These are phyloP conservation scores for Vulpes ferrilata DNA, from an alignment of 2,113 vertebrate genomes.

Conservation along the genomic window DNA sequence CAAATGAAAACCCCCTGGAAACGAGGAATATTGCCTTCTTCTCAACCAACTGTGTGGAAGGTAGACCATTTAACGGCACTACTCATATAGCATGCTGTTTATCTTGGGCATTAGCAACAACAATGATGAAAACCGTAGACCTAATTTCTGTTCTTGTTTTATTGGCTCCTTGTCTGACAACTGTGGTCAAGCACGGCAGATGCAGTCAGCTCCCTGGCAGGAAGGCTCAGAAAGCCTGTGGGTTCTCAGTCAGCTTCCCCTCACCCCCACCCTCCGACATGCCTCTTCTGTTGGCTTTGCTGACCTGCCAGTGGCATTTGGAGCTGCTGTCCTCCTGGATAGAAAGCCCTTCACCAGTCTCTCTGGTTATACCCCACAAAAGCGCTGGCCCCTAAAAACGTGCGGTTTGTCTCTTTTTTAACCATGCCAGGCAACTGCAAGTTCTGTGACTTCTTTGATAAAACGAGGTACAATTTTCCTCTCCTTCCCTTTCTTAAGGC, in stretches of 20 bases:
- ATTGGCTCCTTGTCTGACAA: neutral
- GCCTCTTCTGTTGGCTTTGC: neutral
- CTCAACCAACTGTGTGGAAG: constrained; percentile 93
- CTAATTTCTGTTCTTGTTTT: neutral
- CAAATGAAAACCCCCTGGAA: constrained; percentile 91
- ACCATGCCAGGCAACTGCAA: accelerated
- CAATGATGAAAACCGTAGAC: accelerated
- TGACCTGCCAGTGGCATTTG: accelerated
- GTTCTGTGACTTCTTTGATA: neutral
- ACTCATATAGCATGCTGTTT: accelerated
- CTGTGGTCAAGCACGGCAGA: accelerated
- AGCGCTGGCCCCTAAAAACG: neutral
- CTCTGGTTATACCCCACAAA: neutral
- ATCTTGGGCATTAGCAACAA: too few species aligned
- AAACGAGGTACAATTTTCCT: accelerated
- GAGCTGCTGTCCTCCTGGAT: neutral
- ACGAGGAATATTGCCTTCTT: constrained; percentile 93
- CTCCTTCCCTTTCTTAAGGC: constrained; percentile 72
- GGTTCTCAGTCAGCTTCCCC: too few species aligned
- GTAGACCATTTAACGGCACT: constrained; percentile 63
- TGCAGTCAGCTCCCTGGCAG: neutral
- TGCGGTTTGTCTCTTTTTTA: neutral
- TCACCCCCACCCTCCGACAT: accelerated
- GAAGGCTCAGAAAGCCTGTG: neutral
- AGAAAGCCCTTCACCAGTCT: neutral